Percentiles rank a stretch among this genome's conserved stretches.
phyloP scores from a whole-genome alignment of 2,797 vertebrate genomes.

The Semotilus atromaculatus region DNA sequence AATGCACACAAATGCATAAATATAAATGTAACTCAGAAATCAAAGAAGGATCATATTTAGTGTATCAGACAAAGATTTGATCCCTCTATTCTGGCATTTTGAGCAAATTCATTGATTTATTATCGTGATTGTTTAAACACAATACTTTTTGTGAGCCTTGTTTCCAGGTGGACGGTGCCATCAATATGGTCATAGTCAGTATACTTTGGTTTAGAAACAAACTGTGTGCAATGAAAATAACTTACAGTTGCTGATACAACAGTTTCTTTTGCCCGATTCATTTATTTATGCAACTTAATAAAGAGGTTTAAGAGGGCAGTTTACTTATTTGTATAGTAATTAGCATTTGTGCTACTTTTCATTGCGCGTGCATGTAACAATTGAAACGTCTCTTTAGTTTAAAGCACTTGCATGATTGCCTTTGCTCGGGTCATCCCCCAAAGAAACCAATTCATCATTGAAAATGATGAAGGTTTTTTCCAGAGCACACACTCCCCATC shows the following conservation, averaged over 20 bases:
- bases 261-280: neutral
- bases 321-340: conserved; percentile 40
- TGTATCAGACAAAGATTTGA: too few species aligned
- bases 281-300: neutral
- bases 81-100: neutral
- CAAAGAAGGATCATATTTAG: neutral
- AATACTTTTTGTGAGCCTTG: neutral
- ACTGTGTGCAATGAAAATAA: neutral
- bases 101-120: neutral
- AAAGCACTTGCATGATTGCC: conserved; percentile 38
- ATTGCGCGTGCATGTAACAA: conserved; percentile 20
- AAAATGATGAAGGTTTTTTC: conserved; percentile 16
- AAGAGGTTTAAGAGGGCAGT: neutral
- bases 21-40: neutral
- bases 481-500: neutral
- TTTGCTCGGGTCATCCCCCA: conserved; percentile 17
- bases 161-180: neutral
- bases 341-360: conserved; percentile 26
- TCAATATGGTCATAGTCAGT: neutral
- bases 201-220: neutral
- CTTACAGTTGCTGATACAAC: neutral
- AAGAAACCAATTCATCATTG: conserved; percentile 32
- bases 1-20: neutral
- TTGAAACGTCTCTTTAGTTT: conserved; percentile 24
- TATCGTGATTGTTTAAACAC: too few species aligned